Conservation (phyloP, 2,797 vertebrate species). For the Xenopus petersii region DNA sequence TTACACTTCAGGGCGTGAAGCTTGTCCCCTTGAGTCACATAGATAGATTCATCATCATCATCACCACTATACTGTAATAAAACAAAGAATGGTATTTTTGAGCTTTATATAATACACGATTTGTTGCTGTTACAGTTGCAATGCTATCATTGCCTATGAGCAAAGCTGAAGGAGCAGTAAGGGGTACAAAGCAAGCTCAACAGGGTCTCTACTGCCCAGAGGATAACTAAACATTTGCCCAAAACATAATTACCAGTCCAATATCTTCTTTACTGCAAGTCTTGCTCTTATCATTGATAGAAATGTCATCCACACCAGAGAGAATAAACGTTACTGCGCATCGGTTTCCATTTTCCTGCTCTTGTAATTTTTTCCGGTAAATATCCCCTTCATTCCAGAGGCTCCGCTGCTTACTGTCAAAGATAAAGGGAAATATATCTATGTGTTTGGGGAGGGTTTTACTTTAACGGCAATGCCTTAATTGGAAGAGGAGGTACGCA, state of each 20-base stretch:
- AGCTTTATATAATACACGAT: no score
- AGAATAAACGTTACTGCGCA: conserved; percentile 83
- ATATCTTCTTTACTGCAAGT: conserved; percentile 68
- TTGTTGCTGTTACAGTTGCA: no score
- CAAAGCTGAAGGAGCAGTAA: no score
- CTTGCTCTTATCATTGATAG: conserved; percentile 80
- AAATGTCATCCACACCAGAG: conserved; percentile 91
- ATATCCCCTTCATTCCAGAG: conserved; percentile 91
- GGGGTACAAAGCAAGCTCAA: no score
- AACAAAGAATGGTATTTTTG: not conserved
- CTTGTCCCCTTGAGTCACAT: conserved; percentile 90
- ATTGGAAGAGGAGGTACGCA: no score
- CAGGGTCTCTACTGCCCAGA: no score
- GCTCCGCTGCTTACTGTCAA: conserved; percentile 81
- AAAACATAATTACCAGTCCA: conserved; percentile 71
- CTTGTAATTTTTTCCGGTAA: conserved; percentile 78
- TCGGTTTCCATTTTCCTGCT: conserved; percentile 70
- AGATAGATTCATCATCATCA: conserved; percentile 59
- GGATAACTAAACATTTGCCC: no score
- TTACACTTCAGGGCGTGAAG: conserved; percentile 91
- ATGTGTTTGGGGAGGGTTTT: no score
- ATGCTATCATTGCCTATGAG: no score
- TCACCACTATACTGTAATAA: conserved; percentile 63
- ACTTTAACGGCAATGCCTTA: no score
- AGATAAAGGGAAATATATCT: not conserved